Base-by-base conservation (phyloP, 2,888 invertebrate genomes). In the Habroteleia sp. region DNA sequence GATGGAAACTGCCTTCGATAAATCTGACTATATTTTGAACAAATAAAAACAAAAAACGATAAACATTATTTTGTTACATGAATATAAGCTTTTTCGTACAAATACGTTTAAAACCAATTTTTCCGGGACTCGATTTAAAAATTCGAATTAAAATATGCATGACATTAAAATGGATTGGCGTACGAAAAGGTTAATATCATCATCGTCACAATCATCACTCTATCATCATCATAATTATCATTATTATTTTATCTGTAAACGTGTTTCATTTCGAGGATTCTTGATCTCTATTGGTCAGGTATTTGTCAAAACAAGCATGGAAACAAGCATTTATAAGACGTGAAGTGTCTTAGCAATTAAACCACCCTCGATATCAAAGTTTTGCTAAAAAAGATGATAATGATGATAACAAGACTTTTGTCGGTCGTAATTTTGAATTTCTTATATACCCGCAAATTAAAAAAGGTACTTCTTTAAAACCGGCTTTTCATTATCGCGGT, bases 401-500 rank as follows among this genome's bases (percentile, higher is more conserved):
- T n/a, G n/a, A n/a, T 4, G 20, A 20, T 20, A 20, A 20, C 20
- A 52, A 50, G 35, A 50, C 46, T 69, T 48, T 56, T 54, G 23
- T 39, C 52, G 25, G 50, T 58, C 65, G 58, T 65, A 65, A 73
- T 65, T 50, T 73, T 65, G 58, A 35, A 33, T 52, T 60, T 60
- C 33, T 63, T 60, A 48, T 3, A 20, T 37, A 52, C 52, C 37
- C 42, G 48, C 25, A 31, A 73, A 66, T 60, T 42, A 48, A 73
- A 60, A 72, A 56, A 42, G 39, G 31, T 14, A 62, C 62, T 20
- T 54, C 41, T 66, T 60, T 68, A 54, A 74, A 74, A 74, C 62
- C 74, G 73, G 66, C 73, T 74, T 68, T 62, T 74, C 60, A 74
- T 68, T 66, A 54, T 68, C 66, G 74, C 41, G 56, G 48, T 62